Conservation (phyloP, 2,797 vertebrate genomes). For the Enteromius anoplus region DNA sequence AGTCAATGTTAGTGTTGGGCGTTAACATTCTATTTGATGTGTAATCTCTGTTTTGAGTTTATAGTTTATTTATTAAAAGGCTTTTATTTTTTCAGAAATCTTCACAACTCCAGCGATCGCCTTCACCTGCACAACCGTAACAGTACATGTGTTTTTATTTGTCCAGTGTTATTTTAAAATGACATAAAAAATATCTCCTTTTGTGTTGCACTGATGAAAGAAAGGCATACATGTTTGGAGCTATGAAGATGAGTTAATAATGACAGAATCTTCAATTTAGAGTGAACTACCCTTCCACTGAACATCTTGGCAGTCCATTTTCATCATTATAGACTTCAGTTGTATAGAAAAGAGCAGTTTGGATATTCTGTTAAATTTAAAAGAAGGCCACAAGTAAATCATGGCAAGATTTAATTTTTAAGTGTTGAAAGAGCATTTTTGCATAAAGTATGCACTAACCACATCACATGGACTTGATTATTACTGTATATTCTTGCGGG, state of each 20-base stretch:
- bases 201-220: background rate
- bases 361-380: background rate
- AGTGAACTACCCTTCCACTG: background rate
- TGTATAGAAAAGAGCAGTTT: background rate
- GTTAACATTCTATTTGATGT: too few relatives aligned
- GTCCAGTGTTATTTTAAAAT: background rate
- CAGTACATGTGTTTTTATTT: background rate
- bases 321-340: background rate
- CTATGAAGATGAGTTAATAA: background rate
- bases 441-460: background rate
- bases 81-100: too few relatives aligned
- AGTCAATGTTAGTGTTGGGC: too few relatives aligned
- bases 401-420: background rate
- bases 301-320: background rate
- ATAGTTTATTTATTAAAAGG: too few relatives aligned
- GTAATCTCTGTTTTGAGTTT: too few relatives aligned
- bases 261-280: background rate
- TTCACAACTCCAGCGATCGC: too few relatives aligned
- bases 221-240: background rate
- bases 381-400: background rate
- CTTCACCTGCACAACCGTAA: too few relatives aligned
- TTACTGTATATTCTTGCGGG: constrained; percentile 6
- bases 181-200: background rate
- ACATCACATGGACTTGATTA: constrained; percentile 27
- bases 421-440: background rate